These are phyloP conservation scores for Drosophila lowei DNA, from an alignment of 1,140 invertebrate species.

Conservation along the genomic window DNA sequence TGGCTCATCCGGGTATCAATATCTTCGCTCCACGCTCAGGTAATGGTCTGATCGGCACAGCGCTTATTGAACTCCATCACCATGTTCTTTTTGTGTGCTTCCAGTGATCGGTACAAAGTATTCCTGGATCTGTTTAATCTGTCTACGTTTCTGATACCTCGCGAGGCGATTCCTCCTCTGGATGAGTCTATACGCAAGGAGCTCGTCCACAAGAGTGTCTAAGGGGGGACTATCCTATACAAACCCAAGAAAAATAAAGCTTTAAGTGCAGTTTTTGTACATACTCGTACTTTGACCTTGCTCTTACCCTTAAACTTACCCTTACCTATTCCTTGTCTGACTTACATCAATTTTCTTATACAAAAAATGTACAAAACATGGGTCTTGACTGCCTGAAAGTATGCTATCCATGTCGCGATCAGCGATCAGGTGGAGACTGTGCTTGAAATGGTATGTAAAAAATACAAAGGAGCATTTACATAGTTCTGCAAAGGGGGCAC, in stretches of 20 bases:
- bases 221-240: not conserved
- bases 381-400: conserved; percentile 16
- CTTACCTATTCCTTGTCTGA: not conserved
- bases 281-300: no score
- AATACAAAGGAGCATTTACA: not conserved
- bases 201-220: conserved; percentile 63
- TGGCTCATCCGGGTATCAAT: conserved; percentile 99
- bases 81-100: conserved; percentile 66
- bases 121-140: conserved; percentile 99
- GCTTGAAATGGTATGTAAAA: no score
- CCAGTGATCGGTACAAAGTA: conserved; percentile 98
- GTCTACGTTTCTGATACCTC: conserved; percentile 97
- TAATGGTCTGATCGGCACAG: conserved; percentile 81
- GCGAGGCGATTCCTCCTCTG: conserved; percentile 94
- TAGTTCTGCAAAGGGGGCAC: not conserved
- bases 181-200: conserved; percentile 86
- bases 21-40: conserved; percentile 98
- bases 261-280: no score
- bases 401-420: not conserved
- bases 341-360: no score
- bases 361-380: no score
- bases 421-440: no score
- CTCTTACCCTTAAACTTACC: not conserved
- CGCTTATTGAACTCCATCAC: not conserved
- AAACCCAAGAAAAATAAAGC: not conserved